Base-by-base conservation (phyloP, 1,140 invertebrate species). In the Lucilia sericata region DNA sequence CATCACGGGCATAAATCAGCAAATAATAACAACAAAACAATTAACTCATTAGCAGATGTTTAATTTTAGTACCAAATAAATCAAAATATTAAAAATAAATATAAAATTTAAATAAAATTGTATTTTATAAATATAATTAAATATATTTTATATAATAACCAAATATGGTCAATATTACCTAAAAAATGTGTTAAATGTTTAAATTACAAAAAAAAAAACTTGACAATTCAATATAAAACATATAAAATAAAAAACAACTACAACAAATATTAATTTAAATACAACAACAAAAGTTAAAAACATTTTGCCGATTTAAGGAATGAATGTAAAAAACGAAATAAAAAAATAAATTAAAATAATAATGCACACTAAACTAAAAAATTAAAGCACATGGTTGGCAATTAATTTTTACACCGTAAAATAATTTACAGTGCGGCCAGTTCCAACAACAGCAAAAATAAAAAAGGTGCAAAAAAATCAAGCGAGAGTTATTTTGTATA, bases 181-280 rank as follows among this genome's bases (percentile, higher is more conserved):
- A 55, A 36, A n/a, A 25, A 65, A 14, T 65, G 86, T 74, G 84
- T 74, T 85, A 82, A 84, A 84, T 85, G 81, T 85, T 83, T 65
- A 86, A 34, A 74, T 85, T 8, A 36, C 8, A 36, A 36, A 8
- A 42, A 42, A 42, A 42, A 80, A 82, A 78, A 82, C 84, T 82
- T 88, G 85, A 85, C 87, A 86, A 88, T 83, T 87, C 85, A 87
- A 86, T 87, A 85, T 76, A 85, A n/a, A 85, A 82, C 25, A 75
- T n/a, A 76, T 34, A 34, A 49, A 14, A 49, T 49, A 49, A 49
- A 49, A 49, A n/a, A n/a, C n/a, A n/a, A 49, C 49, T 12, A 49
- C 17, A 14, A n/a, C 14, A n/a, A 65, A 65, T 65, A 7, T 65
- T 65, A 30, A 30, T 30, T 2, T 30, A 30, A 30, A 65, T 7